Evolutionary conservation across 2,888 invertebrate genomes (phyloP).

Genomic region (Cantharis rustica): DNA sequence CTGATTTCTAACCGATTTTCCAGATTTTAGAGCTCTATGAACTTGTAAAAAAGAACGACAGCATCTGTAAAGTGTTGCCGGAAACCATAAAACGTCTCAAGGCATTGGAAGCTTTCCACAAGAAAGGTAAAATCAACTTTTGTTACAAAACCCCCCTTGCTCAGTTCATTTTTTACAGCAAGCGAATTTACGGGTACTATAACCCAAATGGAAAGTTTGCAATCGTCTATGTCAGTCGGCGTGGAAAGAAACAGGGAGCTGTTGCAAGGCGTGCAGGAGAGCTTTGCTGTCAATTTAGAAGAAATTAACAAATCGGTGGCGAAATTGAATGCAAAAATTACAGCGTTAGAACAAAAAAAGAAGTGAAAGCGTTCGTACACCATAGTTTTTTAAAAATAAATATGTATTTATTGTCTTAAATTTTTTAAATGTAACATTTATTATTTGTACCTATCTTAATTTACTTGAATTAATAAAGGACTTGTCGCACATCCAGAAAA

Average conservation of each 20-base stretch:
- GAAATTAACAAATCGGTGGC: constrained; percentile 76
- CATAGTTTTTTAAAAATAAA: not conserved
- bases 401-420: not conserved
- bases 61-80: constrained; percentile 77
- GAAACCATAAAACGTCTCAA: constrained; percentile 83
- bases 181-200: constrained; percentile 85
- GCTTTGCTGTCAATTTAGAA: constrained; percentile 78
- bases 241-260: constrained; percentile 80
- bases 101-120: constrained; percentile 84
- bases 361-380: not conserved
- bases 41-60: constrained; percentile 83
- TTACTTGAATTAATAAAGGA: constrained; percentile 56
- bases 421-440: not conserved
- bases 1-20: constrained; percentile 33
- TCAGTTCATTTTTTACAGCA: constrained; percentile 62
- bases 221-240: constrained; percentile 71
- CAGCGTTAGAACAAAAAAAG: constrained; percentile 59
- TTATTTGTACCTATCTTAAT: not conserved
- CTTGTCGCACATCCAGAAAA: constrained; percentile 62
- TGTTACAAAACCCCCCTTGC: not conserved
- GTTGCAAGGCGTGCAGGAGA: constrained; percentile 79
- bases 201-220: constrained; percentile 77
- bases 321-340: constrained; percentile 74
- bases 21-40: constrained; percentile 86
- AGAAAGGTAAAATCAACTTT: constrained; percentile 71